Base-by-base conservation (phyloP, 2,113 vertebrate species). In the Sebastes fasciatus region DNA sequence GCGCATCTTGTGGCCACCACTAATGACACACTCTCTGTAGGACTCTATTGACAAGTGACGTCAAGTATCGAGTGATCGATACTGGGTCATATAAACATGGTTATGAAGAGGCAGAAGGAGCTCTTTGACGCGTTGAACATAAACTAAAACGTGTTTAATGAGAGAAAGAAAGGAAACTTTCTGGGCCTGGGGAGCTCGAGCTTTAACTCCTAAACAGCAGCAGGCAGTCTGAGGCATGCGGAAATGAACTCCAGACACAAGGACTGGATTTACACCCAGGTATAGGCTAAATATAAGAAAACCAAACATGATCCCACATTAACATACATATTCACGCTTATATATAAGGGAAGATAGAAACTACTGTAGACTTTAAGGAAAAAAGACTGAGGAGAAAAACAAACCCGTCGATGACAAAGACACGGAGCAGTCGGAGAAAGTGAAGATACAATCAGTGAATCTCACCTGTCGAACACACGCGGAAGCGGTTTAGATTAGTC, bases 391-490 rank as follows among this genome's bases (percentile, higher is more conserved):
- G 13, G 7, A 17, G n/a, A 23, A 26, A 17, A 48, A 72, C 61
- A 45, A 48, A 64, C 6, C 23, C 11, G 52, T 65, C 48, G 54
- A 6, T 49, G 51, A 75, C 57, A 62, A 42, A 58, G 49, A n/a
- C 58, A 9, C 1, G 0, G 48, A 60, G 19, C 67, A 60, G 49
- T 49, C 63, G 34, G 3, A 79, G 57, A 71, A 78, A 17, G 57
- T 21, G 21, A 14, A 26, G 0, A 8, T 0, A 55, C 13, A 10
- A 16, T n/a, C 16, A 11, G 5, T 16, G 17, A 52, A 2, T 68
- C 86, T 75, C 86, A 94, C 94, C 94, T 93, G 80, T 81, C 43
- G 61, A 74, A 82, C 34, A 79, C 63, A 76, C 84, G 12, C 54
- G 0, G 13, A 55, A 0, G 51, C 54, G 45, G 11, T 54, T 58